Conservation (phyloP, 2,113 vertebrate genomes). For the Poeciliopsis prolifica region DNA sequence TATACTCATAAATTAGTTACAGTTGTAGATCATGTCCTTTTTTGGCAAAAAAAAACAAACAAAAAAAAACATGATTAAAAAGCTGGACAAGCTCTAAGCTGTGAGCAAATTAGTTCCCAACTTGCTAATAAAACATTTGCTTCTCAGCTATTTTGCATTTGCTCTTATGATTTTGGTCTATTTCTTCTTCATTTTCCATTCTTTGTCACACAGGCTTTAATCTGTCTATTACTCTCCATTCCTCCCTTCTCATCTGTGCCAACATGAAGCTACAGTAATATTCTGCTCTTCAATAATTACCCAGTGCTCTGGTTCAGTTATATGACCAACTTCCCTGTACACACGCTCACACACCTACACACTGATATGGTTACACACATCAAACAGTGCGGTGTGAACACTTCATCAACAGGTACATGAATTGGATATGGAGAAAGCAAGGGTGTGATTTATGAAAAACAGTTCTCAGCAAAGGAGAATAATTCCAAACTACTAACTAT, state of each 20-base stretch:
- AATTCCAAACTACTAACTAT: background rate
- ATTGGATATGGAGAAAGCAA: background rate
- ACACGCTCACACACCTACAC: background rate
- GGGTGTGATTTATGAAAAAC: background rate
- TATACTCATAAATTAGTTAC: conserved; percentile 3
- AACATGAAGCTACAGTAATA: conserved; percentile 5
- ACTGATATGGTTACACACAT: background rate
- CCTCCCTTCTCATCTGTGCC: background rate
- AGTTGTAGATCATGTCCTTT: conserved; percentile 6
- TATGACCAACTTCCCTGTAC: background rate
- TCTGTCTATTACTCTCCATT: background rate
- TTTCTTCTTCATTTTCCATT: background rate
- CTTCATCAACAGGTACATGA: background rate
- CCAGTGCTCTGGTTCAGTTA: background rate
- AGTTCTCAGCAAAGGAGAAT: background rate
- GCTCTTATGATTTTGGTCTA: background rate
- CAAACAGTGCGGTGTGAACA: background rate
- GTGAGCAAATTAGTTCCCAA: background rate
- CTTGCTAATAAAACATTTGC: conserved; percentile 3
- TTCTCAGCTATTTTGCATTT: conserved; percentile 3
- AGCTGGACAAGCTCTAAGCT: conserved; percentile 1
- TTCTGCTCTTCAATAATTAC: background rate
- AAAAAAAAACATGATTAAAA: background rate
- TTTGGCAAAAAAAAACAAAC: conserved; percentile 9
- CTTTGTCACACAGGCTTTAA: background rate